Percentiles rank a stretch among this genome's conserved stretches.
Evolutionary conservation across 2,888 invertebrate species (phyloP).

Genomic region (Capitulum mitella): DNA sequence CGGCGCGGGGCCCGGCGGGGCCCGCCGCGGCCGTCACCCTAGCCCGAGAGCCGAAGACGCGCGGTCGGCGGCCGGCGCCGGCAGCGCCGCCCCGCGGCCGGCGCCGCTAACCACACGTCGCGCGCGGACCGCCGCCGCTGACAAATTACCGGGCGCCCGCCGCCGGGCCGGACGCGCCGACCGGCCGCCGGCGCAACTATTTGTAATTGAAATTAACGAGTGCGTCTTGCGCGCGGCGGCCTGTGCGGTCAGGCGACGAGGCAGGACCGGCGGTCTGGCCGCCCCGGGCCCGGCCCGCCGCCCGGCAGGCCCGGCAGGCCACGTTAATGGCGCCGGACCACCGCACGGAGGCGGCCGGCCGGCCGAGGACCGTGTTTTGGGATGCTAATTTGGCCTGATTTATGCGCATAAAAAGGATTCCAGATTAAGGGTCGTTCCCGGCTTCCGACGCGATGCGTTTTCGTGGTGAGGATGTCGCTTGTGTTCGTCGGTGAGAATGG

Average conservation of each 20-base stretch:
- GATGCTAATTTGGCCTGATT: constrained; percentile 7
- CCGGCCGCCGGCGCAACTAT: constrained; percentile 1
- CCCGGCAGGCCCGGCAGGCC: too few relatives aligned
- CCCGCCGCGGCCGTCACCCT: too few relatives aligned
- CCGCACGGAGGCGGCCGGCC: neutral
- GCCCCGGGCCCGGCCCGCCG: constrained; percentile 55
- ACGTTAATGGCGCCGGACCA: neutral
- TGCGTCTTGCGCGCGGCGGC: constrained; percentile 31
- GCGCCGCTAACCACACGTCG: constrained; percentile 1
- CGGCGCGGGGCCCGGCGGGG: too few relatives aligned
- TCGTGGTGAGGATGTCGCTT: too few relatives aligned
- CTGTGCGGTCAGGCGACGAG: constrained; percentile 29
- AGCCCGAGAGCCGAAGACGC: too few relatives aligned
- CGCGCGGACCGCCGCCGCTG: neutral
- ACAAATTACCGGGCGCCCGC: neutral
- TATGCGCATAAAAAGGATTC: neutral
- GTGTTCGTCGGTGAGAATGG: too few relatives aligned
- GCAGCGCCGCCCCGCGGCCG: neutral
- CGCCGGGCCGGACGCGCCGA: neutral
- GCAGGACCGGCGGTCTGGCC: constrained; percentile 55
- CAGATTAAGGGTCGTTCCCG: too few relatives aligned
- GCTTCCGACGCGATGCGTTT: too few relatives aligned
- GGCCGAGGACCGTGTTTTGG: neutral
- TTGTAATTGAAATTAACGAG: constrained; percentile 29
- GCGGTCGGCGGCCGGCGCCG: too few relatives aligned